Conservation (phyloP, 2,888 invertebrate species). For the Caenorhabditis virilis region DNA sequence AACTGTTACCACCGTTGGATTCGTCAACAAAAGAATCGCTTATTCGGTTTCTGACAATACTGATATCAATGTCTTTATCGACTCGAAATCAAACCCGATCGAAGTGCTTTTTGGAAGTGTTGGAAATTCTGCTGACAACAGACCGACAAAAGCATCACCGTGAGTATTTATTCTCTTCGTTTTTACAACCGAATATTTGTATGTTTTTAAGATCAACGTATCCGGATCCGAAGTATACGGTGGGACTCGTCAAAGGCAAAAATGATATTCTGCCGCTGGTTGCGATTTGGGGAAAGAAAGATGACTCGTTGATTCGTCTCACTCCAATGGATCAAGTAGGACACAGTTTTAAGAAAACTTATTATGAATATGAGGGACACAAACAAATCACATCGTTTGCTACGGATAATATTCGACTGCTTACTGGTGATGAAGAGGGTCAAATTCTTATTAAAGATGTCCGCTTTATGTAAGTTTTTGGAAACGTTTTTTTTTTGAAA, state of each 20-base stretch:
- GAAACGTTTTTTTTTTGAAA: background rate
- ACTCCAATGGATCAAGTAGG: conserved; percentile 23
- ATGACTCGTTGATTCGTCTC: conserved; percentile 10
- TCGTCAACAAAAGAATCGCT: conserved; percentile 27
- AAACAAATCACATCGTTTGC: conserved; percentile 19
- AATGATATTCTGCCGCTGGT: conserved; percentile 20
- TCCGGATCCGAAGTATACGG: conserved; percentile 12
- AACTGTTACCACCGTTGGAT: conserved; percentile 20
- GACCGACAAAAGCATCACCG: conserved; percentile 9
- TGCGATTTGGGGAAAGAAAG: conserved; percentile 15
- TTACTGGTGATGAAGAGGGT: conserved; percentile 47
- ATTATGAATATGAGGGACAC: conserved; percentile 12
- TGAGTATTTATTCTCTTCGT: background rate
- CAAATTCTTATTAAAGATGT: conserved; percentile 29
- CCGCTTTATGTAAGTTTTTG: conserved; percentile 29
- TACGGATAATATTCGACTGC: conserved; percentile 7
- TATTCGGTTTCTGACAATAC: conserved; percentile 7
- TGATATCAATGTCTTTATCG: conserved; percentile 15
- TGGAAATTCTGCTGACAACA: no score
- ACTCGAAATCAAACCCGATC: conserved; percentile 7
- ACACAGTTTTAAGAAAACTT: conserved; percentile 1
- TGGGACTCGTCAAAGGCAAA: conserved; percentile 20
- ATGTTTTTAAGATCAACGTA: conserved; percentile 14
- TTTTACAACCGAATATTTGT: background rate
- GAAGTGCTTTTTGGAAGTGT: conserved; percentile 24